Conservation (phyloP, 2,113 vertebrate species). For the Cricetomys ansorgei region DNA sequence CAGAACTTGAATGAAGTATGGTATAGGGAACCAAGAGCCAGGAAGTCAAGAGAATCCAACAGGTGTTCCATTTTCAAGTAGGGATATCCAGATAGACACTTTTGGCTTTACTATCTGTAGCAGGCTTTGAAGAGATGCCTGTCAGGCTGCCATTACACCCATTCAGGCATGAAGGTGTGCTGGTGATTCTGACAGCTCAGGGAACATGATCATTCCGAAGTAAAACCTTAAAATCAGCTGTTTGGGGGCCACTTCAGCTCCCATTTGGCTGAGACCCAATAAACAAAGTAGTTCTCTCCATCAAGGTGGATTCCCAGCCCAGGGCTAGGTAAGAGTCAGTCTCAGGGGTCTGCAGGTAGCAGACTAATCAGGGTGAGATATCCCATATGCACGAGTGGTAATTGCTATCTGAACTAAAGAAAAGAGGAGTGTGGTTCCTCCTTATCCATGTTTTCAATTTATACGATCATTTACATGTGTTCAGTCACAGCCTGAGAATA, state of each 20-base stretch:
- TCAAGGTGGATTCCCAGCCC: neutral
- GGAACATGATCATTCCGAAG: neutral
- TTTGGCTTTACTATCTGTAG: no score
- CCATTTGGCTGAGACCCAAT: neutral
- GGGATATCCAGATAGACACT: neutral
- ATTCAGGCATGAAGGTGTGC: neutral
- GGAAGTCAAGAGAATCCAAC: neutral
- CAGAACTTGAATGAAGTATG: neutral
- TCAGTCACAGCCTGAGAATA: neutral
- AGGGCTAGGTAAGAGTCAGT: neutral
- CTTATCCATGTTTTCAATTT: neutral
- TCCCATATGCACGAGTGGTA: neutral
- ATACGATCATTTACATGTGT: neutral
- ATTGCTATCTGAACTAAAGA: neutral
- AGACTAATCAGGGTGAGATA: neutral
- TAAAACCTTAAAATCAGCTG: neutral
- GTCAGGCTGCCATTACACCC: neutral
- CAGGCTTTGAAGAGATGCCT: neutral
- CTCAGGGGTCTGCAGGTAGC: neutral
- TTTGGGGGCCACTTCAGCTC: neutral
- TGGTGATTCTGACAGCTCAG: neutral
- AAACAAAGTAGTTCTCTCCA: neutral
- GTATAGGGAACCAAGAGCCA: neutral
- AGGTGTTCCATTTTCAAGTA: neutral
- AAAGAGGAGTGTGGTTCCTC: no score